Base-by-base conservation (phyloP, 1,140 invertebrate species). In the Drosophila carrolli region DNA sequence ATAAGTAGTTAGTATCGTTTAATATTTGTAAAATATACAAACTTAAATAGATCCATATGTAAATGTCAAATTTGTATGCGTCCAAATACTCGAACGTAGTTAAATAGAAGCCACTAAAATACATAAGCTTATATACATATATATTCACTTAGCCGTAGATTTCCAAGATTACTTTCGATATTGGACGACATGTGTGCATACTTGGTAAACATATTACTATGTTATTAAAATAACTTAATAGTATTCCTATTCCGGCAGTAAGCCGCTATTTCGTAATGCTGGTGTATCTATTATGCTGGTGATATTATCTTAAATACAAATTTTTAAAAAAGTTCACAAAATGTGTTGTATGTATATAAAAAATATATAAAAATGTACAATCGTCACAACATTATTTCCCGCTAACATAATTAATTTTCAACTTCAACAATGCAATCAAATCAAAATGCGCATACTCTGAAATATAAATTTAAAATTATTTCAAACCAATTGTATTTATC, bases 1-100 rank as follows among this genome's bases (percentile, higher is more conserved):
- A 55, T 65, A 71, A 53, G 32, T 81, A 82, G 78, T 53, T 79
- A 82, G 74, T 67, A 70, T 70, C 41, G 70, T 76, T 57, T 40
- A 58, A 63, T 55, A 74, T 50, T 29, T 57, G 47, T 48, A 55
- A 62, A 75, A 35, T 44, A 55, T 55, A 61, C 56, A 62, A 46
- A 68, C 50, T 37, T 57, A 58, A 53, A 58, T 47, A 46, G 32
- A 32, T 46, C 40, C 54, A 50, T 38, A 32, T 53, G 14, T 41
- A 57, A n/a, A 53, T 53, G 59, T 57, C 19, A 27, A 41, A 51
- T 63, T 43, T 50, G 27, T 54, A 72, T 35, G 59, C 14, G 40
- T 32, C 50, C 50, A 53, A 53, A 53, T 57, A 57, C 40, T 32
- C 55, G 6, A 32, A 16, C n/a, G 27, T 57, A 29, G 55, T 29